These are phyloP conservation scores for Chitala chitala DNA, from an alignment of 2,113 vertebrate genomes.

Conservation along the genomic window DNA sequence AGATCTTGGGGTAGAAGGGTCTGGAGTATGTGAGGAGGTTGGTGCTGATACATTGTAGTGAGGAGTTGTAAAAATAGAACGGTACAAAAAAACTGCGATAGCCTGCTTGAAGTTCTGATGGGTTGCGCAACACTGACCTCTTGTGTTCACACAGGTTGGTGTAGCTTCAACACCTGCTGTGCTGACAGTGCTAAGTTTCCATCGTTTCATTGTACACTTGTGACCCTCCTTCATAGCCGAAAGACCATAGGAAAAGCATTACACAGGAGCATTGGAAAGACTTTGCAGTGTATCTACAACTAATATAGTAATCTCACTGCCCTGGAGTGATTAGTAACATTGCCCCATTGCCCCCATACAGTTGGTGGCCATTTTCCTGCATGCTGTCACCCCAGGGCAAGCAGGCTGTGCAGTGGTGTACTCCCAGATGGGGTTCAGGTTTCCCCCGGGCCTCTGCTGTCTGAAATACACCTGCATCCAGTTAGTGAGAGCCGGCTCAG, in stretches of 20 bases:
- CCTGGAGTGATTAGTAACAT: neutral
- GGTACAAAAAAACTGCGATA: too few relatives aligned
- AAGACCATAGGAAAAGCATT: neutral
- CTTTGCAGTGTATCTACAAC: neutral
- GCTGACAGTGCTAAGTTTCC: too few relatives aligned
- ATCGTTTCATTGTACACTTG: too few relatives aligned
- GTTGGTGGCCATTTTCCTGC: neutral
- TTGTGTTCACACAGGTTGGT: too few relatives aligned
- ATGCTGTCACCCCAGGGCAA: neutral
- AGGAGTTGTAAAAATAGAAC: too few relatives aligned
- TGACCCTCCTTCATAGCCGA: neutral
- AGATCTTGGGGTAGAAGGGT: too few relatives aligned
- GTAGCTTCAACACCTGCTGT: too few relatives aligned
- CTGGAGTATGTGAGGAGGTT: too few relatives aligned
- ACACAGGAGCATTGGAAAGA: neutral
- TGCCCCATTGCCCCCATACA: neutral
- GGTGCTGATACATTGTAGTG: too few relatives aligned
- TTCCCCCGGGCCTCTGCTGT: neutral
- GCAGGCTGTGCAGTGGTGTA: constrained; percentile 4
- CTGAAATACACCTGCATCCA: constrained; percentile 4
- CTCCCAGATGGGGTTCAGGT: neutral
- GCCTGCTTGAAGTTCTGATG: too few relatives aligned
- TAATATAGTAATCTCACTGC: neutral
- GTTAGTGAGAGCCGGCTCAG: neutral
- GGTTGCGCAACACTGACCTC: too few relatives aligned